Evolutionary conservation across 2,888 invertebrate genomes (phyloP).

Genomic region (Dasysyrphus tricinctus): DNA sequence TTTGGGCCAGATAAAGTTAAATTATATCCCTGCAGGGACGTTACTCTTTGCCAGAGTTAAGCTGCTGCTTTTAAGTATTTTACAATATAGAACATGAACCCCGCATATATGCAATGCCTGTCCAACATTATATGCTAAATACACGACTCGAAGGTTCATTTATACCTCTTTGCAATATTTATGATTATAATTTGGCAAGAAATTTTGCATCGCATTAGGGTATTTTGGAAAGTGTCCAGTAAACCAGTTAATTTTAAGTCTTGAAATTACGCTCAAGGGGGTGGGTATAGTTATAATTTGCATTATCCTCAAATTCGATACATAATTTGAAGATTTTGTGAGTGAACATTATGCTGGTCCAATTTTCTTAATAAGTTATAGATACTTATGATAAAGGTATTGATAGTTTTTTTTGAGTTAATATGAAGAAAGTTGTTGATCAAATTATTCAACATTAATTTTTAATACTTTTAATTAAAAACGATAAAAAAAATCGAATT

Average conservation of each 20-base stretch:
- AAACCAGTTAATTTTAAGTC: slow-evolving; percentile 7
- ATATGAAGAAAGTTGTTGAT: background rate
- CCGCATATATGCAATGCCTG: slow-evolving; percentile 25
- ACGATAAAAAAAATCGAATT: background rate
- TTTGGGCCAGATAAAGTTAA: slow-evolving; percentile 65
- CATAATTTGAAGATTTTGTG: background rate
- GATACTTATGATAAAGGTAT: no score
- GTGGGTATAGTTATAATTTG: background rate
- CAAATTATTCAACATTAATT: background rate
- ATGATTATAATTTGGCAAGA: slow-evolving; percentile 77
- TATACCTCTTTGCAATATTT: slow-evolving; percentile 76
- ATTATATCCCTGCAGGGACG: slow-evolving; percentile 65
- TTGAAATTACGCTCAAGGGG: background rate
- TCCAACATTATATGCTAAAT: slow-evolving; percentile 1
- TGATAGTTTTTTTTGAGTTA: background rate
- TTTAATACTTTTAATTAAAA: background rate
- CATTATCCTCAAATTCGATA: background rate
- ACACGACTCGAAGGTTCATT: slow-evolving; percentile 76
- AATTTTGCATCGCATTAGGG: slow-evolving; percentile 45
- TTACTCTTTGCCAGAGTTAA: slow-evolving; percentile 70
- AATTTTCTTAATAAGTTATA: background rate
- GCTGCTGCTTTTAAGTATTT: slow-evolving; percentile 55
- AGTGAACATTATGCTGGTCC: background rate
- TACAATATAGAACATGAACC: slow-evolving; percentile 8
- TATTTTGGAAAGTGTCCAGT: slow-evolving; percentile 65